Base-by-base conservation (phyloP, 2,797 vertebrate genomes). In the Pelodytes ibericus region DNA sequence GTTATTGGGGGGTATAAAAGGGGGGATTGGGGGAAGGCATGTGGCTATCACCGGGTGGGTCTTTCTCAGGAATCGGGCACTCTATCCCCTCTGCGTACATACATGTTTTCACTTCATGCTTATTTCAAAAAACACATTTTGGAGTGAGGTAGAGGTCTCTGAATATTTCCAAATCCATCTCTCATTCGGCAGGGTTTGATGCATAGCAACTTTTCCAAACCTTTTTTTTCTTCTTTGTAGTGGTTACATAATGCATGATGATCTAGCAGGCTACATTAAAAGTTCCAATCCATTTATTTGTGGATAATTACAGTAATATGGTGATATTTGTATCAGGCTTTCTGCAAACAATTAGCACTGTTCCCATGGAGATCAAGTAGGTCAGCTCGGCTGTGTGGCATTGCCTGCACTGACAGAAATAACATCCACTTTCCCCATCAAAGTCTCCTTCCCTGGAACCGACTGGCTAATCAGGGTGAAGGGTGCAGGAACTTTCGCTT, bases 151-250 rank as follows among this genome's bases (percentile, higher is more conserved):
- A 25, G 71, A 71, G 51, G 25, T 27, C 71, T 74, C 44, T 47
- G 77, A 73, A 79, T 73, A 79, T 79, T 79, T 79, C 77, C 77
- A 79, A 73, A 79, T 79, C 71, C 73, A 79, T 74, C 63, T 74
- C 44, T 73, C 71, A 74, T 69, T 67, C 31, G 56, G 63, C 59
- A 44, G 71, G 64, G 71, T 57, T 74, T 72, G 56, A 68, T 73
- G 72, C 31, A 62, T 44, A 27, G 64, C 71, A 73, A 73, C 71
- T 78, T 78, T 77, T 72, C 47, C 70, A 78, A 67, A 72, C 41
- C 57, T 74, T 72, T 65, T 62, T 41, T 61, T 53, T 68, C 56
- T 51, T 65, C 24, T 7, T 39, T 41, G 61, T 31, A 29, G 41
- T 41, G 44, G 63, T 79, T 79, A 71, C 71, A 79, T 79, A 63